Conservation (phyloP, 2,113 vertebrate species). For the Prietella phreatophila region DNA sequence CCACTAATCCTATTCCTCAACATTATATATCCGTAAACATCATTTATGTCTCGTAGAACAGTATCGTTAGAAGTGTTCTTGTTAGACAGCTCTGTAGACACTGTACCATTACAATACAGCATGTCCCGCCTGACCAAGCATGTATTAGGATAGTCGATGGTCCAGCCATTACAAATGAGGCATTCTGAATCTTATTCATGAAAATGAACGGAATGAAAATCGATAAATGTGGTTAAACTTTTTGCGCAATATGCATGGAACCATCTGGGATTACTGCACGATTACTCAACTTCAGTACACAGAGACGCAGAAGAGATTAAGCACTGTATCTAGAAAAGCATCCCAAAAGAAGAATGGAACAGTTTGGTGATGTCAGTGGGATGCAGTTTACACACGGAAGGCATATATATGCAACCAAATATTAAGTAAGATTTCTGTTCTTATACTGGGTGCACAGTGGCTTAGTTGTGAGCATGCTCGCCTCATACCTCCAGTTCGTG, state of each 20-base stretch:
- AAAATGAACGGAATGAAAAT: background rate
- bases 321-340: background rate
- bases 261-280: background rate
- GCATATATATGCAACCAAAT: too few species aligned
- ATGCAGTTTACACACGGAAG: too few species aligned
- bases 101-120: background rate
- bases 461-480: too few species aligned
- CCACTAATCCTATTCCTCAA: background rate
- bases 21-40: background rate
- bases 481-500: too few species aligned
- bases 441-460: too few species aligned
- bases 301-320: background rate
- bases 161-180: background rate
- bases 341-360: too few species aligned
- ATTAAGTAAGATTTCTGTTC: too few species aligned
- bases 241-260: background rate
- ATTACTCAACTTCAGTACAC: background rate
- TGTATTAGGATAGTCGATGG: background rate
- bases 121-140: background rate
- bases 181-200: background rate
- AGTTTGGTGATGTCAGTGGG: too few species aligned
- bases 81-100: background rate
- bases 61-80: background rate
- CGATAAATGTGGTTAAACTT: background rate
- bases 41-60: background rate